A percentile compares a stretch with the other conserved stretches of the same genome.
Conservation (phyloP, 2,113 vertebrate species). For the Zapornia atra region DNA sequence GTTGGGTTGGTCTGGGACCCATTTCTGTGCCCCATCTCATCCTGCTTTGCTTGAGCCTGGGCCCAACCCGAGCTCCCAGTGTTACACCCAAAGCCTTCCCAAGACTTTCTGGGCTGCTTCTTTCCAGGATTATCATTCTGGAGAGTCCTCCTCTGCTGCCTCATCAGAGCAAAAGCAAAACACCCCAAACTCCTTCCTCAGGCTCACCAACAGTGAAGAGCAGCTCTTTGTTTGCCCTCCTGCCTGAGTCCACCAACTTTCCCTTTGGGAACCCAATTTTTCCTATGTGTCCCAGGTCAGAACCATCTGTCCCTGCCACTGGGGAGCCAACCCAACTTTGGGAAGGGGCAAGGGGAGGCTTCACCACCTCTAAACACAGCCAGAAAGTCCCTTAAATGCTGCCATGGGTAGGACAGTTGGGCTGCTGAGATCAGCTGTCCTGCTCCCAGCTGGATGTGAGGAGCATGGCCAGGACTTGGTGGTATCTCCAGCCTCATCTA, state of each 20-base stretch:
- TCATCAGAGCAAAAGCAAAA: neutral
- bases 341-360: neutral
- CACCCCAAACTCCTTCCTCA: neutral
- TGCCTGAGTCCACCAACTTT: neutral
- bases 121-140: neutral
- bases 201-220: neutral
- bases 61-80: neutral
- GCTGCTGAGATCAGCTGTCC: neutral
- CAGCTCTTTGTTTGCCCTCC: neutral
- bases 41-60: neutral
- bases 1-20: neutral
- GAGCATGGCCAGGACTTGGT: neutral
- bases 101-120: neutral
- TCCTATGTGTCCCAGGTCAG: neutral
- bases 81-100: neutral
- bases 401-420: neutral
- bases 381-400: neutral
- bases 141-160: rapidly evolving
- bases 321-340: no score
- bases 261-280: neutral
- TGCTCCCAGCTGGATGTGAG: neutral
- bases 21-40: neutral
- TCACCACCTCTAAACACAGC: neutral
- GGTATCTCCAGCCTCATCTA: no score
- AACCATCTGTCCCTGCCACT: neutral